Evolutionary conservation across 1,140 invertebrate species (phyloP), one percentile per base, ranked within the genome.

Genomic region (Whitmania pigra): DNA sequence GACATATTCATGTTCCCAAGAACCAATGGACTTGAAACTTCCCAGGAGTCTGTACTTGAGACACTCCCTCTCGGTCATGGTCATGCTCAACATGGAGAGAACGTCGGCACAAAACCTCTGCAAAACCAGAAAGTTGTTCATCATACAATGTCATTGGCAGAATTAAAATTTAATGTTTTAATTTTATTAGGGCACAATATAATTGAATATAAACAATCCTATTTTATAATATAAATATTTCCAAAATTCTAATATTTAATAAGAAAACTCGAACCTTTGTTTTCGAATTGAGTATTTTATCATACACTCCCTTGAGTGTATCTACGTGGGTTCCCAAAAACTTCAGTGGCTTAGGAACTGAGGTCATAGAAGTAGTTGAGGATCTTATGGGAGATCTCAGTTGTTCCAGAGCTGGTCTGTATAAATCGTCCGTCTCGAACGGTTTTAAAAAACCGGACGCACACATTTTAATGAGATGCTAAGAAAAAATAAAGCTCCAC

Each of bases 1-100:
- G 20, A 99, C 94, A 86, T 99, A 99, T 85, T 99, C 97, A 84
- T 99, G 96, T 3, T 97, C 97, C 97, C 97, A 99, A 78, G 95
- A 91, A 3, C 93, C 93, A 74, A 99, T 93, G 49, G 86, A 92
- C 87, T 80, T 87, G 81, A 82, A 90, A 80, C 77, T 90, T 84
- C 80, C 89, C 76, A 86, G 80, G 9, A 99, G 84, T 75, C 93
- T 88, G 80, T 93, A 99, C 75, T 93, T 92, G 1, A 99, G 83
- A 79, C 93, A 97, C 81, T 98, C 94, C 77, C 89, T 83, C 75
- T 94, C 90, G 67, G 88, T 88, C 69, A 94, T 92, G 9, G 93
- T 97, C 95, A 99, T 99, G 5, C 94, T 94, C 36, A 99, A 75
- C 0, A 85, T 84, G 67, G 94, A 97, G 13, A 99, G 88, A 57